phyloP scores from a whole-genome alignment of 1,140 invertebrate genomes.

The Conus betulinus region DNA sequence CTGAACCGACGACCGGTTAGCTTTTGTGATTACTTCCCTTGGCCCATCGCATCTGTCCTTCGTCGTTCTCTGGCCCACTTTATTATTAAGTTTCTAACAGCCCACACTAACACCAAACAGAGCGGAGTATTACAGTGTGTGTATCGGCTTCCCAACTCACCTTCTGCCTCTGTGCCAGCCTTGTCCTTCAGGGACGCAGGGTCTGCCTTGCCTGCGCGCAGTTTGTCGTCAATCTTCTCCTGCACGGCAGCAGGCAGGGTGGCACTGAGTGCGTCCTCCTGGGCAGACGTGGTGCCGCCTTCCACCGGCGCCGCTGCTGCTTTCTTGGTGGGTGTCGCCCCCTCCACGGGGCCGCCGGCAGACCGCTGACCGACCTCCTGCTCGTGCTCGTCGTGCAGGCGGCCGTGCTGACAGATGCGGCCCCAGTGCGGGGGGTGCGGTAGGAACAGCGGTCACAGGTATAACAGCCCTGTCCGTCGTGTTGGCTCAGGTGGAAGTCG shows the following conservation, averaged over 20 bases:
- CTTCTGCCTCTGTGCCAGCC: not conserved
- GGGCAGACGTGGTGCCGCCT: too few species aligned
- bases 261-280: too few species aligned
- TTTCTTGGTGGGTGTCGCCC: not conserved
- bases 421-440: conserved; percentile 62
- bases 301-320: not conserved
- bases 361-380: not conserved
- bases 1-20: not conserved
- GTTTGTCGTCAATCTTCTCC: not conserved
- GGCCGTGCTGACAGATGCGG: conserved; percentile 64
- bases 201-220: not conserved
- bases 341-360: not conserved
- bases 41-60: not conserved
- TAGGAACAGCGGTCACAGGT: conserved; percentile 68
- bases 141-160: not conserved
- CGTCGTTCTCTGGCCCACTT: too few species aligned
- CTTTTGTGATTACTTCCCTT: not conserved
- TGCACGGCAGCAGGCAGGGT: not conserved
- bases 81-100: too few species aligned
- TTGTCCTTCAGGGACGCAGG: not conserved
- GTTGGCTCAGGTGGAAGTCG: conserved; percentile 66
- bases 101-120: not conserved
- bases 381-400: conserved; percentile 56
- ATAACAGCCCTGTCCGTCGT: conserved; percentile 62
- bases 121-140: not conserved